Conservation (phyloP, 1,140 invertebrate genomes). For the Thalassaphorura encarpata region DNA sequence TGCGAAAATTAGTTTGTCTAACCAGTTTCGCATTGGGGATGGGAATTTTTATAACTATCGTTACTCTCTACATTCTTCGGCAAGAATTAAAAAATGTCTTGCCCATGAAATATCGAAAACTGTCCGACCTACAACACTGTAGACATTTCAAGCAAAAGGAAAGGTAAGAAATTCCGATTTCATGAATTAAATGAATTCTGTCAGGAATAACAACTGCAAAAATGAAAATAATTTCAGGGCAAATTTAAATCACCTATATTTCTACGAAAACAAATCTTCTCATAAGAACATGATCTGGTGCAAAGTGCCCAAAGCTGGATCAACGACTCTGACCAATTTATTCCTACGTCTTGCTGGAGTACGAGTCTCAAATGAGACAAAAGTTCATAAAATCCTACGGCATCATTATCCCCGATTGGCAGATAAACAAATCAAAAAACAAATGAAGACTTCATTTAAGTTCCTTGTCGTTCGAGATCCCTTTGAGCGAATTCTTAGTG, state of each 20-base stretch:
- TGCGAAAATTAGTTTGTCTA: no score
- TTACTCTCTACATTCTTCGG: no score
- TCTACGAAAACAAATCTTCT: conserved; percentile 18
- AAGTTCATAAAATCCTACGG: conserved; percentile 26
- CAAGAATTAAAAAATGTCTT: no score
- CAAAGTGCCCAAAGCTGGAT: conserved; percentile 29
- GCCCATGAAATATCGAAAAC: no score
- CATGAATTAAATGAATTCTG: neutral
- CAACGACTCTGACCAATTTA: conserved; percentile 28
- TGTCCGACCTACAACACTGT: no score
- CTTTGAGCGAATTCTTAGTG: conserved; percentile 74
- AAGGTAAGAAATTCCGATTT: neutral
- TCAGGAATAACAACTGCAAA: neutral
- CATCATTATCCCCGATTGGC: conserved; percentile 19
- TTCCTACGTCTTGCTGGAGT: conserved; percentile 24
- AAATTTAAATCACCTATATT: conserved; percentile 29
- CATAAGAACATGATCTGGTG: conserved; percentile 25
- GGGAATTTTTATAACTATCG: no score
- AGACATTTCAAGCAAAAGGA: neutral
- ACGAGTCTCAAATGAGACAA: conserved; percentile 11
- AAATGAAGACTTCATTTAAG: conserved; percentile 33
- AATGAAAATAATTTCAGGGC: conserved; percentile 12
- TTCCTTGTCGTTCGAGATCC: conserved; percentile 84
- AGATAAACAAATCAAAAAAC: conserved; percentile 4
- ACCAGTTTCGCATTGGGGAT: no score